Conservation (phyloP, 2,797 vertebrate genomes). For the Eulemur albifrons region DNA sequence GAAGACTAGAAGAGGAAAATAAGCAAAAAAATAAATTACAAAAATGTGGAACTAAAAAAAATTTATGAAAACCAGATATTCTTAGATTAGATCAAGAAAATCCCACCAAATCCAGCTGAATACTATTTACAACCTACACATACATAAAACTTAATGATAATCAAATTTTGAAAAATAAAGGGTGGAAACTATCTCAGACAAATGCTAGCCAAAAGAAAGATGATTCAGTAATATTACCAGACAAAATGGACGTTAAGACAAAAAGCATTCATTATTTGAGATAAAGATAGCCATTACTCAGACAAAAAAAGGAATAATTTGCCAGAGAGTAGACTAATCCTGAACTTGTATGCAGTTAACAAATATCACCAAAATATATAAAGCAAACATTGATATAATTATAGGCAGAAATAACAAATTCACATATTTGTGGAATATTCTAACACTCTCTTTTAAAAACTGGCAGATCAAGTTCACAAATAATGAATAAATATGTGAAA, state of each 20-base stretch:
- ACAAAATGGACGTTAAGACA: background rate
- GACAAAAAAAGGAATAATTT: background rate
- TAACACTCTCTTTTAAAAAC: background rate
- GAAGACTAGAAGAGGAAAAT: background rate
- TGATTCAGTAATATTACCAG: background rate
- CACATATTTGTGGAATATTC: background rate
- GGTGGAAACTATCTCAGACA: background rate
- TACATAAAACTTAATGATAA: background rate
- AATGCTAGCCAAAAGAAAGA: background rate
- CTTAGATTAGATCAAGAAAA: background rate
- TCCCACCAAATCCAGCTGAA: background rate
- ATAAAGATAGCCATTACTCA: background rate
- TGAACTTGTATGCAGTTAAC: background rate
- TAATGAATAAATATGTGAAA: background rate
- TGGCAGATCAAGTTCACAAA: background rate
- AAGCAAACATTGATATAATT: background rate
- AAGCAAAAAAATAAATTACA: background rate
- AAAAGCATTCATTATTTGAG: background rate
- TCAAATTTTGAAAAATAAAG: background rate
- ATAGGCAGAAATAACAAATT: background rate
- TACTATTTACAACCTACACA: background rate
- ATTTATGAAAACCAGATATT: background rate
- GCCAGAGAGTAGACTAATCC: background rate
- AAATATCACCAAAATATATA: background rate
- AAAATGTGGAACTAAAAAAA: background rate